Evolutionary conservation across 2,113 vertebrate genomes (phyloP).

Genomic region (Lycocorax pyrrhopterus): DNA sequence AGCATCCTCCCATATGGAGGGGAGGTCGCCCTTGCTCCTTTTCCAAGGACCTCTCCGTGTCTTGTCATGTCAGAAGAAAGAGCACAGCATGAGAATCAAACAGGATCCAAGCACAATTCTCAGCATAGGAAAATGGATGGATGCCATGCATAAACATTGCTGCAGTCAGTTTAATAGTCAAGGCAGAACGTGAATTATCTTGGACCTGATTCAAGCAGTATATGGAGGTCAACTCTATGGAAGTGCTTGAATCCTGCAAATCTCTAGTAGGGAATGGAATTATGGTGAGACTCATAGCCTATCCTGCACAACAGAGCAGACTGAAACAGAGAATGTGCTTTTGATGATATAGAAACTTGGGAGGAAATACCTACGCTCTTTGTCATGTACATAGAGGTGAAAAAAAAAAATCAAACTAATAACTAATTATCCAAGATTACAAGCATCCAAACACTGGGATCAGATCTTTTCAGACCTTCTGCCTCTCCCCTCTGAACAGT

Average conservation of each 20-base stretch:
- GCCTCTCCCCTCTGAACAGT: background rate
- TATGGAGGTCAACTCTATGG: background rate
- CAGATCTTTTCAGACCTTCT: background rate
- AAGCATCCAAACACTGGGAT: background rate
- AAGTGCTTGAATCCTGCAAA: background rate
- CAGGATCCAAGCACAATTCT: background rate
- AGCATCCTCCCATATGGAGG: background rate
- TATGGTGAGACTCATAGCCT: background rate
- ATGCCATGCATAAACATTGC: background rate
- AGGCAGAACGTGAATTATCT: background rate
- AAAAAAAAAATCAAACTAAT: background rate
- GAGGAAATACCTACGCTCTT: background rate
- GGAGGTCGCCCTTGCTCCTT: background rate
- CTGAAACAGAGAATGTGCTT: background rate
- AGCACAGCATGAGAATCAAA: background rate
- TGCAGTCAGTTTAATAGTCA: background rate
- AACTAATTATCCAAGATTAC: background rate
- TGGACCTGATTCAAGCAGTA: background rate
- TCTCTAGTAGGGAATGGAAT: background rate
- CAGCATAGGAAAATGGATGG: background rate
- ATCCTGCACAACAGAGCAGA: background rate
- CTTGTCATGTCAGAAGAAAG: background rate
- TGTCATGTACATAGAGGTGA: rapidly evolving
- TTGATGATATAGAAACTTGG: background rate
- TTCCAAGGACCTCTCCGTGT: background rate